These are phyloP conservation scores for Scolanthus callimorphus DNA, from an alignment of 92 coral and sea anemone genomes.

Conservation along the genomic window DNA sequence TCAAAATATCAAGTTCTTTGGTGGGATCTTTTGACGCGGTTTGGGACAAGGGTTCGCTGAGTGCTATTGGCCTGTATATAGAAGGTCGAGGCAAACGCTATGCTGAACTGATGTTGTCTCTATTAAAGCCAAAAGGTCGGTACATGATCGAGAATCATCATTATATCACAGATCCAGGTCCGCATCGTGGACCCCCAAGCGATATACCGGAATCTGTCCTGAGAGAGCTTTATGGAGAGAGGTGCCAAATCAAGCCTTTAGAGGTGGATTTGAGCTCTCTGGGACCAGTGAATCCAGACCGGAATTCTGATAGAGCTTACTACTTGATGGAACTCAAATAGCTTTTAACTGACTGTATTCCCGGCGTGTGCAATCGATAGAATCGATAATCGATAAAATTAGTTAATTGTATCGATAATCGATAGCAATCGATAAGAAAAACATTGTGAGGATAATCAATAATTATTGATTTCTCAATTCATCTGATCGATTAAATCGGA, in stretches of 20 bases:
- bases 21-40: conserved; percentile 60
- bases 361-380: too few relatives aligned
- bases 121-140: conserved; percentile 49
- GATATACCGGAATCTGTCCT: conserved; percentile 11
- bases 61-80: conserved; percentile 42
- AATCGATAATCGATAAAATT: too few relatives aligned
- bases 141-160: conserved; percentile 52
- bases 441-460: too few relatives aligned
- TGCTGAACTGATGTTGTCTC: conserved; percentile 30
- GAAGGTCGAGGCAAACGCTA: conserved; percentile 47
- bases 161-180: conserved; percentile 44
- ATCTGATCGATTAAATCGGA: too few relatives aligned
- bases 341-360: too few relatives aligned
- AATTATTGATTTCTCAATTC: too few relatives aligned
- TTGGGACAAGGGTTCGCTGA: conserved; percentile 66
- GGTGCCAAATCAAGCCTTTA: conserved; percentile 11
- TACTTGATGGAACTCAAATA: too few relatives aligned
- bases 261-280: too few relatives aligned
- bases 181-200: conserved; percentile 15
- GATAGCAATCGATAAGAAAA: too few relatives aligned
- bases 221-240: conserved; percentile 12
- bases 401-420: too few relatives aligned
- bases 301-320: too few relatives aligned
- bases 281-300: too few relatives aligned
- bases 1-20: conserved; percentile 11